Base-by-base conservation (phyloP, 2,113 vertebrate species). In the Colistium nudipinnis region DNA sequence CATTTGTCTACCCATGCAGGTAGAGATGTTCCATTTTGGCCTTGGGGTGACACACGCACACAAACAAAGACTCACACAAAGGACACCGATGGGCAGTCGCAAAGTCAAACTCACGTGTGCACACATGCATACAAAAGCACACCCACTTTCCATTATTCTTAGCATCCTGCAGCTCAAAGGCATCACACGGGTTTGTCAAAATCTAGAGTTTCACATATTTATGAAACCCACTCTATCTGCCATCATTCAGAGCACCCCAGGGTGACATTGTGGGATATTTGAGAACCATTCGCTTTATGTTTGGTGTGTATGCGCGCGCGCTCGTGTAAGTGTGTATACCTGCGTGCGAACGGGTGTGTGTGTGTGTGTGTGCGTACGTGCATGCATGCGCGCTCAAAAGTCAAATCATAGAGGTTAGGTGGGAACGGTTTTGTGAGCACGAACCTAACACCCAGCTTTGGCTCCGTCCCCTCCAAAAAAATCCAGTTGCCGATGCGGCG, bases 261-360 rank as follows among this genome's bases (percentile, higher is more conserved):
- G 88, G 90, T 91, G 86, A 92, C 90, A 90, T 89, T 90, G 88
- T 82, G 62, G 63, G 87, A 89, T 88, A 91, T 88, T 78, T 89
- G 87, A 91, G 85, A 86, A 33, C 56, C 27, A 48, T 70, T 65
- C 70, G 77, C 69, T 79, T 62, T 41, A 30, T 57, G 65, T 36
- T 62, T 30, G 66, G 45, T 65, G 20, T 78, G 48, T 82, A 64
- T 80, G 66, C 35, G 31, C 49, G 63, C 30, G 66, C 24, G 63
- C 47, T 41, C 60, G n/a, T 76, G 48, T 82, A 64, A 80, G 63
- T 44, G 38, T 56, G 67, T 39, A 62, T 33, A 64, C 47, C 20
- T 62, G 12, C 13, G 44, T 76, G 49, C 51, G 39, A 28, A 38
- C 17, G 25, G 33, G 11, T 33, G 33, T 48, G 44, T 4, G 5